Percentiles rank a stretch among this genome's conserved stretches.
These are phyloP conservation scores for Strix uralensis DNA, from an alignment of 2,113 vertebrate genomes.

Conservation along the genomic window DNA sequence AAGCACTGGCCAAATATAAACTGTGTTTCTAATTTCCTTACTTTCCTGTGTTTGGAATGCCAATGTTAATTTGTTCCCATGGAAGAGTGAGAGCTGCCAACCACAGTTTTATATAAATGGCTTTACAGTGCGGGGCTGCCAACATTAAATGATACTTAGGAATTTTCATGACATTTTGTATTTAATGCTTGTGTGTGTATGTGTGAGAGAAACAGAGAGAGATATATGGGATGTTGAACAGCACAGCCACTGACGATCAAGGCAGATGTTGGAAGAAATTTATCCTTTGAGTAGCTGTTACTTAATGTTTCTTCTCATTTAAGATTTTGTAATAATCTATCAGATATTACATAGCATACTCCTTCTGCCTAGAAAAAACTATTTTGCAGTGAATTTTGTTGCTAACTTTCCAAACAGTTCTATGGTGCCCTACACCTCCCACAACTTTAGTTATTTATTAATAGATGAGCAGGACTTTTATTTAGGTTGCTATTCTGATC, in stretches of 20 bases:
- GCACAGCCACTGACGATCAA: neutral
- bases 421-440: neutral
- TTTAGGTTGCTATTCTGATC: neutral
- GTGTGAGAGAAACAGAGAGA: neutral
- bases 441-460: neutral
- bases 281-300: slow-evolving; percentile 1
- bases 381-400: neutral
- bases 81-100: slow-evolving; percentile 77
- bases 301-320: neutral
- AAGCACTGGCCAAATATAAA: slow-evolving; percentile 81
- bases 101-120: slow-evolving; percentile 76
- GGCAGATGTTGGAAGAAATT: neutral
- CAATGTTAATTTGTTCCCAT: slow-evolving; percentile 86
- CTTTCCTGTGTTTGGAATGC: slow-evolving; percentile 84
- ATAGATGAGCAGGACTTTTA: slow-evolving; percentile 8
- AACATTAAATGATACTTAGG: slow-evolving; percentile 64
- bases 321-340: neutral
- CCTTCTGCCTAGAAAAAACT: neutral
- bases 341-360: neutral
- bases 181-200: slow-evolving; percentile 61
- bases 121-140: slow-evolving; percentile 67
- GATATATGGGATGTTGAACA: neutral
- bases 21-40: slow-evolving; percentile 86
- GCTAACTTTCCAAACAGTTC: neutral
- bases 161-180: slow-evolving; percentile 73